Conservation (phyloP, 2,113 vertebrate genomes). For the Hemichromis elongatus region DNA sequence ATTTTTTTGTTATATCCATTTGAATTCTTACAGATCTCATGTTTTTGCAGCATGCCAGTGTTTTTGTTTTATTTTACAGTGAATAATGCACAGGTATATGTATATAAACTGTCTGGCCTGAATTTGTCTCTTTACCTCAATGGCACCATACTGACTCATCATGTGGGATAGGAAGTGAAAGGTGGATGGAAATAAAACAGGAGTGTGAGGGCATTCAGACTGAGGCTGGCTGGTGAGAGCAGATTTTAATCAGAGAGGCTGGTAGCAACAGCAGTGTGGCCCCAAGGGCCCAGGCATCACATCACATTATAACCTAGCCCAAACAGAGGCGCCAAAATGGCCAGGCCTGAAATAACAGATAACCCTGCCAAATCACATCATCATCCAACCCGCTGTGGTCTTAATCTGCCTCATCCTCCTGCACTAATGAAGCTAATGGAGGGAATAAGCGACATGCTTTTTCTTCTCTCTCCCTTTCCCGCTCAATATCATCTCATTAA, state of each 20-base stretch:
- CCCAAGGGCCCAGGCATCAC: constrained; percentile 55
- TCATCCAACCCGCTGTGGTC: constrained; percentile 57
- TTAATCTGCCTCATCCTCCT: constrained; percentile 61
- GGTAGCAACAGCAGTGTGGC: constrained; percentile 49
- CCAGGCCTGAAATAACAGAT: constrained; percentile 63
- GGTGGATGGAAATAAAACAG: constrained; percentile 37
- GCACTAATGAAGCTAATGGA: constrained; percentile 66
- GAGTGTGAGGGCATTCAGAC: constrained; percentile 35
- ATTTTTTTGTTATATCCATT: neutral
- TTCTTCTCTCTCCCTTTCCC: constrained; percentile 26
- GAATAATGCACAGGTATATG: neutral
- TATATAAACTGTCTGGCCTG: constrained; percentile 5
- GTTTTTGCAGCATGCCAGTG: neutral
- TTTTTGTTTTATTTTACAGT: too few relatives aligned
- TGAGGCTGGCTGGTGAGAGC: constrained; percentile 41
- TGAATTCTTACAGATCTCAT: neutral
- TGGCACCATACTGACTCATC: neutral
- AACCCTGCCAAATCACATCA: constrained; percentile 64
- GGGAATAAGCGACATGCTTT: constrained; percentile 61
- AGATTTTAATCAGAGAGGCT: constrained; percentile 58
- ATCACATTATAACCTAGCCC: constrained; percentile 49
- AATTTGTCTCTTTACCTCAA: neutral
- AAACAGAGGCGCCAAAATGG: constrained; percentile 57
- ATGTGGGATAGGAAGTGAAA: constrained; percentile 32
- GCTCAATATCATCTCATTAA: constrained; percentile 35